Evolutionary conservation across 2,113 vertebrate genomes (phyloP).

Genomic region (Gadus chalcogrammus): DNA sequence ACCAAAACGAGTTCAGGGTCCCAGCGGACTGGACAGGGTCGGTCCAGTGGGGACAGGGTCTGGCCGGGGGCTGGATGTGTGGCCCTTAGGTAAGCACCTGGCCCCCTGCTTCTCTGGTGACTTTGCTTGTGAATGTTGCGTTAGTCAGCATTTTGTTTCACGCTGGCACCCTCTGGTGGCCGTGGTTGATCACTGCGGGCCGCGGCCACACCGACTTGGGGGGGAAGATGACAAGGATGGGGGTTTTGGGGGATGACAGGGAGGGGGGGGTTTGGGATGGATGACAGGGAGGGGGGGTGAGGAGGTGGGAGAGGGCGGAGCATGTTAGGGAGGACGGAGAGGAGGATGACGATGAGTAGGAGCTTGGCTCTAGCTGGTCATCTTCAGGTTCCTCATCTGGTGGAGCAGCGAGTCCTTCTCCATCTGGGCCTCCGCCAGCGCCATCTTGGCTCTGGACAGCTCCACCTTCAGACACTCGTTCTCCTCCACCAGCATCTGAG

Average conservation of each 20-base stretch:
- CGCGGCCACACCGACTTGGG: no score
- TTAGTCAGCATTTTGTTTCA: no score
- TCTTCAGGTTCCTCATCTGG: conserved; percentile 80
- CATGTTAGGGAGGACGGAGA: neutral
- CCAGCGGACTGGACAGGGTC: no score
- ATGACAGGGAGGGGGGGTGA: neutral
- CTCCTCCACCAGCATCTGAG: conserved; percentile 84
- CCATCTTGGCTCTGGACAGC: conserved; percentile 91
- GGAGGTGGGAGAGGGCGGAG: neutral
- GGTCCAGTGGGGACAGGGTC: no score
- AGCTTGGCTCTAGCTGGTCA: conserved; percentile 59
- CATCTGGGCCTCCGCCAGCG: conserved; percentile 90
- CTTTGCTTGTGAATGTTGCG: no score
- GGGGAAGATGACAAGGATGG: no score
- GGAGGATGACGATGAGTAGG: neutral
- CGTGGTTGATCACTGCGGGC: neutral
- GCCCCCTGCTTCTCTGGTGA: no score
- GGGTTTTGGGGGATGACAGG: neutral
- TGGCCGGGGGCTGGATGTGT: no score
- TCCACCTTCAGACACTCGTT: conserved; percentile 93
- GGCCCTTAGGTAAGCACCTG: no score
- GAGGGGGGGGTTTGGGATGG: neutral
- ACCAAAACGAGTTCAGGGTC: no score
- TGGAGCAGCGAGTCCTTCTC: conserved; percentile 90
- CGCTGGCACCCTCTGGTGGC: neutral